Base-by-base conservation (phyloP, 2,797 vertebrate genomes). In the Catostomus latipinnis region DNA sequence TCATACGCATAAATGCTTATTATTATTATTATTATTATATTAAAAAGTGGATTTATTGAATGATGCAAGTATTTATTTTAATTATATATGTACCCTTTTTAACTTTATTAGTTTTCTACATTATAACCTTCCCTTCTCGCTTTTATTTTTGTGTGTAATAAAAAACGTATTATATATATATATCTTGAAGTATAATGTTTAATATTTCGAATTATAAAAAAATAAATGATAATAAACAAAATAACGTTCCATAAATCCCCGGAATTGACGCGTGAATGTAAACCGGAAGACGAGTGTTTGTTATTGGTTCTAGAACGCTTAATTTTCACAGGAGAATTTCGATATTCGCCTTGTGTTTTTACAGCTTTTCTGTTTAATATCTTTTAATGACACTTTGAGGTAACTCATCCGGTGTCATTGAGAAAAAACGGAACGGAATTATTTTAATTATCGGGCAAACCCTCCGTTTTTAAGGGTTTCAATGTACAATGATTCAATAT, bases 241-340 rank as follows among this genome's bases (percentile, higher is more conserved):
- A 22, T 22, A 22, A 34, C 5, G 5, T 34, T 3, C n/a, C 57
- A 34, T 60, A 43, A 7, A 43, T 13, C 46, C 16, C 52, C 74
- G 74, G 74, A 76, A 56, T 9, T 78, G 16, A 65, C 78, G 70
- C 34, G 4, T 0, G 0, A 5, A 0, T 1, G 12, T 16, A 1
- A 46, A 70, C 62, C 70, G 56, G 82, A 74, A 71, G 82, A 84
- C 57, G 75, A 45, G n/a, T 43, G 18, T 9, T 52, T 62, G 57
- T 56, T 48, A 6, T 56, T 16, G 12, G 1, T 43, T 62, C 71
- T 22, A 14, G 60, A 65, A 56, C 49, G 10, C 13, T 0, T 53
- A 16, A 46, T 67, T 1, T 45, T 74, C 58, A 0, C 72, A 11
- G 52, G 72, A 61, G 48, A 13, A 1, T 60, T 49, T 48, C 6